Base-by-base conservation (phyloP, 1,140 invertebrate genomes). In the Drosophila hydei region DNA sequence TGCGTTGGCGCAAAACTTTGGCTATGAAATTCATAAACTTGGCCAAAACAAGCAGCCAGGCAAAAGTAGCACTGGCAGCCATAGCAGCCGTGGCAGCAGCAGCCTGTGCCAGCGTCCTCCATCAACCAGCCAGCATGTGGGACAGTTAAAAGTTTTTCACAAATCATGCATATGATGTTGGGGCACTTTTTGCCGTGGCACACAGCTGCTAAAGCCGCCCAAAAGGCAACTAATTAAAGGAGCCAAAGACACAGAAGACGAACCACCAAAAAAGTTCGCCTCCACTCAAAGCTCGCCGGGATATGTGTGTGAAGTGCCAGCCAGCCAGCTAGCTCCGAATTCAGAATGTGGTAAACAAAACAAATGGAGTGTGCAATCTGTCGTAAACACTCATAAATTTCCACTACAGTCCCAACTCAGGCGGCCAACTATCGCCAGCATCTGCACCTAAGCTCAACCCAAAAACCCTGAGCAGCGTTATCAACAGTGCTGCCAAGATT, bases 331-430 rank as follows among this genome's bases (percentile, higher is more conserved):
- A 14, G n/a, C 18, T 16, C 36, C 36, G 12, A 12, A 12, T n/a
- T 6, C 18, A 67, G 73, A 74, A 69, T 80, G 83, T 77, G 65
- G 83, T 83, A 88, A 87, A 89, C 77, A 88, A 88, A 88, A 80
- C 83, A 88, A 88, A 88, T 88, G 83, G 83, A 80, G 83, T 88
- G 83, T 88, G 83, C 83, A 88, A 88, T 88, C 84, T 88, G 83
- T 77, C 74, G 83, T 79, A 88, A 88, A 88, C 83, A 88, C 80
- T 73, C 83, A 88, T 88, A 88, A 88, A 88, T 88, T 88, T 42
- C 14, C 75, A 47, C 45, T 71, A 74, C 65, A 72, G 59, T 74
- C 58, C 21, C 38, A 23, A 21, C n/a, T 27, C 25, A 50, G 45
- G 51, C 60, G 55, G 61, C 55, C 38, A 87, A 87, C 77, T 80